Percentiles rank a stretch among this genome's conserved stretches.
Conservation (phyloP, 2,888 invertebrate species). For the Limnephilus auricula region DNA sequence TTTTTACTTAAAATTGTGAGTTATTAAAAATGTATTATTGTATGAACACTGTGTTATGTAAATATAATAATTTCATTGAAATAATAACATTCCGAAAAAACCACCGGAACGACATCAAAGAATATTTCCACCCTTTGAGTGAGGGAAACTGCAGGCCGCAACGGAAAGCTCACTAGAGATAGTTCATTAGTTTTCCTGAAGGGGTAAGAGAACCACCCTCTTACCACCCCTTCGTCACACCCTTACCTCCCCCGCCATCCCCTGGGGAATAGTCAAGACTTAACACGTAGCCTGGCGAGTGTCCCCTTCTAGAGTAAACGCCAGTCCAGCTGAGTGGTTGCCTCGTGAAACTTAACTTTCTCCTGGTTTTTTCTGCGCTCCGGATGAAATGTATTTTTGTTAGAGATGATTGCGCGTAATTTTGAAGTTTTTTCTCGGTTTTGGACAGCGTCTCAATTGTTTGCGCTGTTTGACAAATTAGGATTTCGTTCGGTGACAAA, state of each 20-base stretch:
- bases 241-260: not conserved
- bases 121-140: not conserved
- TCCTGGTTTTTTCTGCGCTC: not conserved
- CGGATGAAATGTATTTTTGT: not conserved
- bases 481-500: not conserved
- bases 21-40: too few species aligned
- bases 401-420: not conserved
- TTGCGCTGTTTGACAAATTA: constrained; percentile 5
- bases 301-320: not conserved
- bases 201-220: not conserved
- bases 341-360: not conserved
- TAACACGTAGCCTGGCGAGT: not conserved
- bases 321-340: not conserved
- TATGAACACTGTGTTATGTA: too few species aligned
- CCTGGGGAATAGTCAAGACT: not conserved
- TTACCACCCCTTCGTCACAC: not conserved
- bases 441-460: not conserved
- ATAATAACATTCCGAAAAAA: not conserved
- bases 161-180: not conserved
- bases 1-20: too few species aligned
- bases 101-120: not conserved
- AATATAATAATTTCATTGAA: not conserved
- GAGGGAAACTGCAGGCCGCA: not conserved
- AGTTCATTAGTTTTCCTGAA: constrained; percentile 34
- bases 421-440: not conserved